These are phyloP conservation scores for Aporophyla lueneburgensis DNA, from an alignment of 2,888 invertebrate genomes.

Conservation along the genomic window DNA sequence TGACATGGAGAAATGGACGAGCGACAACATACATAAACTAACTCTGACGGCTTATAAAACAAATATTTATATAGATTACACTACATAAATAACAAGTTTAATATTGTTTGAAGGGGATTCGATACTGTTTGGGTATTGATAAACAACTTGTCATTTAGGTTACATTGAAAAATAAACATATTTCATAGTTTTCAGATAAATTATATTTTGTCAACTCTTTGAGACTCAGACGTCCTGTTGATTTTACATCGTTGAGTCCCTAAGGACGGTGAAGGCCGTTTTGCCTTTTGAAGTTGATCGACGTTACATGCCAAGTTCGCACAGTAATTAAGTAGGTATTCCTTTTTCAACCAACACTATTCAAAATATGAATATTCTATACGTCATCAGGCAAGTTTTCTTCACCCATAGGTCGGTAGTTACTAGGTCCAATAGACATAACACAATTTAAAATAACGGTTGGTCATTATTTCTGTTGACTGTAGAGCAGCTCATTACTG, in stretches of 20 bases:
- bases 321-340: not conserved
- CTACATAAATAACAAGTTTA: slow-evolving; percentile 26
- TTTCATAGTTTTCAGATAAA: not conserved
- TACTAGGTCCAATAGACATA: not conserved
- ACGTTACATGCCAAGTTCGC: not conserved
- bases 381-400: not conserved
- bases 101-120: slow-evolving; percentile 13
- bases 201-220: slow-evolving; percentile 16
- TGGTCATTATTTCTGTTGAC: not conserved
- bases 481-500: not conserved
- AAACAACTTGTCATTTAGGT: not conserved
- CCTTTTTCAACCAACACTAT: not conserved
- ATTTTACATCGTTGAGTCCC: slow-evolving; percentile 5
- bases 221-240: slow-evolving; percentile 5
- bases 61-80: slow-evolving; percentile 33
- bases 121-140: slow-evolving; percentile 6
- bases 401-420: too few relatives aligned
- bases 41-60: slow-evolving; percentile 13
- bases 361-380: not conserved
- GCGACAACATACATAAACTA: slow-evolving; percentile 28
- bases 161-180: slow-evolving; percentile 7
- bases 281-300: slow-evolving; percentile 12
- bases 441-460: not conserved
- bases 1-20: slow-evolving; percentile 38
- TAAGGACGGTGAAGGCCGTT: slow-evolving; percentile 1